Evolutionary conservation across 1,140 invertebrate genomes (phyloP).

Genomic region (Drosophila asahinai): DNA sequence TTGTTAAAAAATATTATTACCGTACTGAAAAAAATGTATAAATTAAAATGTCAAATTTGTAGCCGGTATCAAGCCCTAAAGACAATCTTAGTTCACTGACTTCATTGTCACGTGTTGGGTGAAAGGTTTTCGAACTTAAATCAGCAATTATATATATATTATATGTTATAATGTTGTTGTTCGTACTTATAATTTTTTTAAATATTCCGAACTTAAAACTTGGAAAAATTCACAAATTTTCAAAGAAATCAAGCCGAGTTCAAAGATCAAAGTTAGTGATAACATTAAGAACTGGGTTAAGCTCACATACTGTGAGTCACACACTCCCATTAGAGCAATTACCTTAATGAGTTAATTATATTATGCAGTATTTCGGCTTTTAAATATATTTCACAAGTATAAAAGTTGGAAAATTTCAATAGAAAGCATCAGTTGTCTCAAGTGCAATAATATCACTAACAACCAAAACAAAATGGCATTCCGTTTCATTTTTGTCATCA

Average conservation of each 20-base stretch:
- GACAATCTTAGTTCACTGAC: not conserved
- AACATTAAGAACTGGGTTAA: not conserved
- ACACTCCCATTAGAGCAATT: not conserved
- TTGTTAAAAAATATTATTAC: not conserved
- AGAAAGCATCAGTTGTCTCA: slow-evolving; percentile 10
- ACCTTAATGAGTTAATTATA: not conserved
- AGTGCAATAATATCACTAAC: slow-evolving; percentile 9
- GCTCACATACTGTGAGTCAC: not conserved
- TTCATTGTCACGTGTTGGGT: not conserved
- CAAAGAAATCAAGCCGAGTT: not conserved
- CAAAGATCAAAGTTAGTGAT: not conserved
- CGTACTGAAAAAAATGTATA: not conserved
- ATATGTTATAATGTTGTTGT: not conserved
- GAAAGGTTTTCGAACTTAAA: not conserved
- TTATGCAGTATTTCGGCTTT: not conserved
- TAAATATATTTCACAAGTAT: slow-evolving; percentile 7
- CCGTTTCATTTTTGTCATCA: slow-evolving; percentile 23
- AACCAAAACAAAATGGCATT: slow-evolving; percentile 18
- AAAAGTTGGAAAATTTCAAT: not conserved
- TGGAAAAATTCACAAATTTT: not conserved
- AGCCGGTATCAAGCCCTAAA: not conserved
- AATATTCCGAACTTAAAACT: not conserved
- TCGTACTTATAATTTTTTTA: not conserved
- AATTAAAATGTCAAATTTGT: not conserved
- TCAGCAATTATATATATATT: too few relatives aligned